Evolutionary conservation across 2,888 invertebrate species (phyloP).

Genomic region (Scotopteryx bipunctaria): DNA sequence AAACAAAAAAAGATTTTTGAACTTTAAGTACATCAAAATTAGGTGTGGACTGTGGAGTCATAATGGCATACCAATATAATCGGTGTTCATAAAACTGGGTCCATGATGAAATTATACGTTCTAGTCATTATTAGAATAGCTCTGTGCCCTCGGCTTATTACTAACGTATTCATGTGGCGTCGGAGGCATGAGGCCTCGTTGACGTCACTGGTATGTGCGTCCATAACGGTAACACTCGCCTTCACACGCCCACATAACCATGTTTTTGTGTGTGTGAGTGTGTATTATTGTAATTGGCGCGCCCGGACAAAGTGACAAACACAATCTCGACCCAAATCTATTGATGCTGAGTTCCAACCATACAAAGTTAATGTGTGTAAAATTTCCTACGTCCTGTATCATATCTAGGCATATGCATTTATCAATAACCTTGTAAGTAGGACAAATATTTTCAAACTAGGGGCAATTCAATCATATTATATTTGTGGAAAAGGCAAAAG

Average conservation of each 20-base stretch:
- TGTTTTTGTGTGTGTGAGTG: constrained; percentile 47
- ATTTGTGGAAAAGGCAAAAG: neutral
- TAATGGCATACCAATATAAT: constrained; percentile 18
- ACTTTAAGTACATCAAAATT: neutral
- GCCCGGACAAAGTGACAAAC: constrained; percentile 63
- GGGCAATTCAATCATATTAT: no score
- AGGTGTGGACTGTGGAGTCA: neutral
- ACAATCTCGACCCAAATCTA: constrained; percentile 72
- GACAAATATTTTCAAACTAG: no score
- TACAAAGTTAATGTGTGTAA: constrained; percentile 22
- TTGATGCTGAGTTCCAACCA: constrained; percentile 23
- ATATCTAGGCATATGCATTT: neutral
- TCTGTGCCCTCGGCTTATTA: constrained; percentile 61
- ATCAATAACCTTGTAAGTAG: constrained; percentile 6
- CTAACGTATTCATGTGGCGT: constrained; percentile 75
- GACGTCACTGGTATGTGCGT: constrained; percentile 83
- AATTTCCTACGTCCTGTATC: constrained; percentile 13
- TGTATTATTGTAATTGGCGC: constrained; percentile 68
- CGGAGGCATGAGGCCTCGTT: constrained; percentile 74
- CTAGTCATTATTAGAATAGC: constrained; percentile 47
- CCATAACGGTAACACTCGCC: constrained; percentile 82
- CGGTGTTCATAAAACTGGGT: constrained; percentile 11
- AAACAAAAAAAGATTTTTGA: constrained; percentile 41
- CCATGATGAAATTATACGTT: constrained; percentile 27
- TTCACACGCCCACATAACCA: constrained; percentile 56